Conservation (phyloP, 2,797 vertebrate species). For the Ctenochaetus hawaiiensis region DNA sequence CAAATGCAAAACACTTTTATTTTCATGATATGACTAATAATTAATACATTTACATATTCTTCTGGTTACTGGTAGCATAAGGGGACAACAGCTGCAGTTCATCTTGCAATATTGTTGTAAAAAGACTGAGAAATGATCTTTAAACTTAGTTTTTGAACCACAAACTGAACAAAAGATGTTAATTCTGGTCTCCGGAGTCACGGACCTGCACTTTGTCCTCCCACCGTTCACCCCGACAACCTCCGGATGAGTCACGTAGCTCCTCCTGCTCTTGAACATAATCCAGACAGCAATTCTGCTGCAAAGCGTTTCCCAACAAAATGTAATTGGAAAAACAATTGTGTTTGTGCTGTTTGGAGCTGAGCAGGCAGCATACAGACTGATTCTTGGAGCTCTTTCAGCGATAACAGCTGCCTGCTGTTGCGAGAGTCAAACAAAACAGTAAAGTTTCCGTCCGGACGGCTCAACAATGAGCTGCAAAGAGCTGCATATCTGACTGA, state of each 20-base stretch:
- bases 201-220: not conserved
- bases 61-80: no score
- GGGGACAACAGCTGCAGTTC: no score
- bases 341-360: not conserved
- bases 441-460: not conserved
- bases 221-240: conserved; percentile 5
- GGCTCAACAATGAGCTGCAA: not conserved
- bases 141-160: not conserved
- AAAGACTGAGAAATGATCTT: no score
- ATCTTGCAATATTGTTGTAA: no score
- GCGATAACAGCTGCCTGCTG: not conserved
- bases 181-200: not conserved
- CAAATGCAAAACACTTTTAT: no score
- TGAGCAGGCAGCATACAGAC: not conserved
- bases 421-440: not conserved
- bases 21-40: no score
- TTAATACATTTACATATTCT: no score
- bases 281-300: not conserved
- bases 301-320: not conserved
- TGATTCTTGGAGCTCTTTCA: not conserved
- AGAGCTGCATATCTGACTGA: not conserved
- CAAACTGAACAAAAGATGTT: not conserved
- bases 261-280: not conserved
- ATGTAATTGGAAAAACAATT: conserved; percentile 5
- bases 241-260: conserved; percentile 1